Evolutionary conservation across 1,140 invertebrate genomes (phyloP).

Genomic region (Papilio helenus): DNA sequence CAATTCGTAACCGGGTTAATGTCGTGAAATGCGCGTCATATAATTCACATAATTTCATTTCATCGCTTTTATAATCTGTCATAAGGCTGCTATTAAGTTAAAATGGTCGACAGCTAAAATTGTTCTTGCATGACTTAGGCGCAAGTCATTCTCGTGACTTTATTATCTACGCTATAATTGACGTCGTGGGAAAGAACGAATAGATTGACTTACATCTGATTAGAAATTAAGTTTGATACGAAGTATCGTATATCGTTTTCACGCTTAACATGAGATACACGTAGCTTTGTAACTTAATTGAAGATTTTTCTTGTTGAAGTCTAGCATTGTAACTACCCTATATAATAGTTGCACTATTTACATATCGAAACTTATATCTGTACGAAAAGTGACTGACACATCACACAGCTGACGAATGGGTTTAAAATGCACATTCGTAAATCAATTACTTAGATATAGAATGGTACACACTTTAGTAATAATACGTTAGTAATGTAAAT

Average conservation of each 20-base stretch:
- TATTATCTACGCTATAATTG: conserved; percentile 50
- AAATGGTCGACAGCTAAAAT: background rate
- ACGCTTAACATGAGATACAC: background rate
- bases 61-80: conserved; percentile 8
- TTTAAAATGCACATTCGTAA: background rate
- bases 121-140: conserved; percentile 9
- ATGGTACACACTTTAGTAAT: background rate
- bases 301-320: background rate
- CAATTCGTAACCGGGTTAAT: conserved; percentile 16
- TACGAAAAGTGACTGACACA: background rate
- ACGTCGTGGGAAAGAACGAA: conserved; percentile 55
- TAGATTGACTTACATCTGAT: conserved; percentile 47
- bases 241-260: background rate
- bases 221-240: conserved; percentile 39
- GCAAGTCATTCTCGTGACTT: conserved; percentile 36
- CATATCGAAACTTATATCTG: background rate
- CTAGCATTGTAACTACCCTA: too few species aligned
- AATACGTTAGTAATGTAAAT: conserved; percentile 7
- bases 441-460: background rate
- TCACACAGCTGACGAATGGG: background rate
- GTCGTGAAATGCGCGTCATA: conserved; percentile 12
- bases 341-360: too few species aligned
- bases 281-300: background rate
- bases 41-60: conserved; percentile 3
- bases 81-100: background rate